Evolutionary conservation across 2,797 vertebrate species (phyloP).

Genomic region (Myotis findleyi): DNA sequence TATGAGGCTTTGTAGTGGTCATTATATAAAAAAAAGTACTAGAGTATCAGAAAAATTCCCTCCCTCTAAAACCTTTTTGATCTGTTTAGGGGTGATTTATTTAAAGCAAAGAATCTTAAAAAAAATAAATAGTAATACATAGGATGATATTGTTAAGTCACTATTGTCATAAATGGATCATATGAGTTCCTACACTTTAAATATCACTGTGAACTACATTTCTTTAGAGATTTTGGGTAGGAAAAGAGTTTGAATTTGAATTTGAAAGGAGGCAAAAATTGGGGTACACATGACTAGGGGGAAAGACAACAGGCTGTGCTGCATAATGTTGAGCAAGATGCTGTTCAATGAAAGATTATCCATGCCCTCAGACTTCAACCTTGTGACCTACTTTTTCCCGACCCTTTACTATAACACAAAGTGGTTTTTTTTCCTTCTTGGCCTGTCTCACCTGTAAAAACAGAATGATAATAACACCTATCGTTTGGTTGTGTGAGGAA

Average conservation of each 20-base stretch:
- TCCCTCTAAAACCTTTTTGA: not conserved
- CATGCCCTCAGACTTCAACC: not conserved
- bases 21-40: not conserved
- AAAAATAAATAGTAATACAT: not conserved
- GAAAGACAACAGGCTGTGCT: not conserved
- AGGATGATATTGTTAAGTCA: not conserved
- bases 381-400: not conserved
- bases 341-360: not conserved
- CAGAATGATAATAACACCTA: not conserved
- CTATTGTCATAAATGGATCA: not conserved
- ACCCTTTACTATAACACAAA: not conserved
- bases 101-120: not conserved
- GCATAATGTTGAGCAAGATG: not conserved
- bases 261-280: not conserved
- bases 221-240: not conserved
- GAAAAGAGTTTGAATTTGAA: not conserved
- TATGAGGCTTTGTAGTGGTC: not conserved
- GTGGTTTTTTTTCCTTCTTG: not conserved
- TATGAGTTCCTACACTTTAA: not conserved
- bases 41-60: not conserved
- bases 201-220: not conserved
- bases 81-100: not conserved
- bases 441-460: not conserved
- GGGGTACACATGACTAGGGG: fast-evolving
- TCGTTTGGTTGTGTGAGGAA: not conserved